A percentile compares a stretch with the other conserved stretches of the same genome.
Conservation (phyloP, 2,113 vertebrate species). For the Psittacus erithacus region DNA sequence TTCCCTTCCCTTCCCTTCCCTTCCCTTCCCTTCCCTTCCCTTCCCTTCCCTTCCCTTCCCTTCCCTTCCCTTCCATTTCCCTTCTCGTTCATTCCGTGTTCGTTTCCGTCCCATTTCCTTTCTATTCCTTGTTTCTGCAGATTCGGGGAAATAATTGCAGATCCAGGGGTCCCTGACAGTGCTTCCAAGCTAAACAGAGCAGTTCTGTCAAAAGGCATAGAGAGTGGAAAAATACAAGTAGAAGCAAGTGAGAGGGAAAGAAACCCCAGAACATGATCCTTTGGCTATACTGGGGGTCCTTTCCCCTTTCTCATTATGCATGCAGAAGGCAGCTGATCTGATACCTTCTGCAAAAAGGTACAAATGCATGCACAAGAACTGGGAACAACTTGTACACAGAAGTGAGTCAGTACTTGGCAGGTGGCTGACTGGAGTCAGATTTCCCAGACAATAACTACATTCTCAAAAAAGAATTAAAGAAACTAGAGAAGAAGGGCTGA, state of each 20-base stretch:
- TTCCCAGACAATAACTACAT: slow-evolving; percentile 47
- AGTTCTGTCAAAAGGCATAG: not conserved
- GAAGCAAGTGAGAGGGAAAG: not conserved
- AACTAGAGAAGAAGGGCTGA: not conserved
- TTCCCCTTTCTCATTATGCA: not conserved
- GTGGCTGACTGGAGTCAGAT: slow-evolving; percentile 20
- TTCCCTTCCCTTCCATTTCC: not conserved
- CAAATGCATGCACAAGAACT: not conserved
- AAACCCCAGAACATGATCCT: accelerated
- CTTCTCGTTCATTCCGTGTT: not conserved
- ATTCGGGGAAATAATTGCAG: not conserved
- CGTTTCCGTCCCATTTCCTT: not conserved
- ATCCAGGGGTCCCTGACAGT: not conserved
- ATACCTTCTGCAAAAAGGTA: not conserved
- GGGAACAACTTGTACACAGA: slow-evolving; percentile 55
- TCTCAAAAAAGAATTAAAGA: slow-evolving; percentile 15
- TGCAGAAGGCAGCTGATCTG: not conserved
- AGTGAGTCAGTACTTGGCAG: slow-evolving; percentile 58
- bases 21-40: too few species aligned
- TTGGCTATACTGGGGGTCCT: not conserved
- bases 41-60: too few species aligned
- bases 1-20: not conserved
- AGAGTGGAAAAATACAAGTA: not conserved
- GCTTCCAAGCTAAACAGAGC: not conserved
- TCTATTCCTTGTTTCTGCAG: not conserved